Conservation (phyloP, 2,888 invertebrate genomes). For the Biston betularia region DNA sequence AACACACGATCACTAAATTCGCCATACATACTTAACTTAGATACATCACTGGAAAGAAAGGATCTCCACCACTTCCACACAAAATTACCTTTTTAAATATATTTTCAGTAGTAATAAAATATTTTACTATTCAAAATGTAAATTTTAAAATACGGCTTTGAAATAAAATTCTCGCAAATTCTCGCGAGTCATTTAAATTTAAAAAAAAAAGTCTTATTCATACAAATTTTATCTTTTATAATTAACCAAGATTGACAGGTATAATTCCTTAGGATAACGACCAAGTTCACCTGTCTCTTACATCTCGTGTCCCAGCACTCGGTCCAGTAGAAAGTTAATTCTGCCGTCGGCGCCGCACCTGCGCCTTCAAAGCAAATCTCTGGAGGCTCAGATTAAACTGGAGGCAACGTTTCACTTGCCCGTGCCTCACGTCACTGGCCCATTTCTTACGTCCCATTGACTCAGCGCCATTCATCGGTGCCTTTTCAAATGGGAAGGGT, state of each 20-base stretch:
- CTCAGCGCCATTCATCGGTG: constrained; percentile 79
- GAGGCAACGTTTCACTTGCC: constrained; percentile 71
- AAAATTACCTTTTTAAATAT: too few species aligned
- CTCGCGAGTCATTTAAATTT: too few species aligned
- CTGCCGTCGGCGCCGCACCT: constrained; percentile 36
- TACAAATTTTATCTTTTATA: not conserved
- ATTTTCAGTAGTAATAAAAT: too few species aligned
- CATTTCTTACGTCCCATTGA: constrained; percentile 85
- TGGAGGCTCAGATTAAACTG: constrained; percentile 62
- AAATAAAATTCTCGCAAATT: too few species aligned
- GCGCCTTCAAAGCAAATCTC: constrained; percentile 51
- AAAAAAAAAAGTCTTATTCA: too few species aligned
- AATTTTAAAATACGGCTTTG: too few species aligned
- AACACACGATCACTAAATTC: too few species aligned
- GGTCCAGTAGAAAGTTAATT: constrained; percentile 27
- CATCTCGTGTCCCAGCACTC: constrained; percentile 7
- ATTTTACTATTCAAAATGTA: too few species aligned
- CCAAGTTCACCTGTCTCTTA: constrained; percentile 4
- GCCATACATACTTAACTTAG: too few species aligned
- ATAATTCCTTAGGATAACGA: constrained; percentile 17
- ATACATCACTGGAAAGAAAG: too few species aligned
- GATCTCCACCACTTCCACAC: too few species aligned
- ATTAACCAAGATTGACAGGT: constrained; percentile 2
- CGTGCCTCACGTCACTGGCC: constrained; percentile 75
- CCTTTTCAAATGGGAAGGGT: constrained; percentile 79